Percentiles rank a stretch among this genome's conserved stretches.
These are phyloP conservation scores for Andinoacara biseriatus DNA, from an alignment of 2,113 vertebrate genomes.

Conservation along the genomic window DNA sequence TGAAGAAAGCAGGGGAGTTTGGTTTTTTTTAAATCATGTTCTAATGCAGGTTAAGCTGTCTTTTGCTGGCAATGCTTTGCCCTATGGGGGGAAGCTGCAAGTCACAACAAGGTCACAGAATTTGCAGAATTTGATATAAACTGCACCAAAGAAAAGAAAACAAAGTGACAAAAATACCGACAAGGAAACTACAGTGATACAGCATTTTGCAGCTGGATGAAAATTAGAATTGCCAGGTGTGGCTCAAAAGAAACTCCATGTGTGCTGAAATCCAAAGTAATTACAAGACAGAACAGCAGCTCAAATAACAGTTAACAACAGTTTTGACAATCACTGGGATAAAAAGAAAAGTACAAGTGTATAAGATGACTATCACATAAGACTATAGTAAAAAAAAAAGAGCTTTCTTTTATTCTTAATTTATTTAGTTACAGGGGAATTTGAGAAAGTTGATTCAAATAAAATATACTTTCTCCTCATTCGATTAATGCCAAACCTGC, in stretches of 20 bases:
- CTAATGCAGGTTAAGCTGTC: not conserved
- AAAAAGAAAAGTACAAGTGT: not conserved
- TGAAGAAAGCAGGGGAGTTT: not conserved
- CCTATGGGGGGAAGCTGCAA: not conserved
- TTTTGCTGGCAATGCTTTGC: not conserved
- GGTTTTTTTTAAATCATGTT: not conserved
- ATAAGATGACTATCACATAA: not conserved
- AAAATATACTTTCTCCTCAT: not conserved
- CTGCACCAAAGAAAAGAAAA: not conserved
- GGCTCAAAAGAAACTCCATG: not conserved
- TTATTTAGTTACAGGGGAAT: not conserved
- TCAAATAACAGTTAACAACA: not conserved
- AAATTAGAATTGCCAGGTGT: not conserved
- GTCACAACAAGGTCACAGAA: not conserved
- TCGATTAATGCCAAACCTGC: not conserved
- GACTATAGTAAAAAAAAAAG: not conserved
- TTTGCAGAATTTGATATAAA: not conserved
- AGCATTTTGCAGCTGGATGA: not conserved
- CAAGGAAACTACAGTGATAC: not conserved
- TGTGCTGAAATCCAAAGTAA: slow-evolving; percentile 3
- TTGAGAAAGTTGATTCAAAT: not conserved
- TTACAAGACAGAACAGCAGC: not conserved
- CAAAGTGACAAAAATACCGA: not conserved
- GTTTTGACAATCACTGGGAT: not conserved
- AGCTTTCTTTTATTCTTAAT: not conserved